Conservation (phyloP, 1,140 invertebrate genomes). For the Zaprionus davidi region DNA sequence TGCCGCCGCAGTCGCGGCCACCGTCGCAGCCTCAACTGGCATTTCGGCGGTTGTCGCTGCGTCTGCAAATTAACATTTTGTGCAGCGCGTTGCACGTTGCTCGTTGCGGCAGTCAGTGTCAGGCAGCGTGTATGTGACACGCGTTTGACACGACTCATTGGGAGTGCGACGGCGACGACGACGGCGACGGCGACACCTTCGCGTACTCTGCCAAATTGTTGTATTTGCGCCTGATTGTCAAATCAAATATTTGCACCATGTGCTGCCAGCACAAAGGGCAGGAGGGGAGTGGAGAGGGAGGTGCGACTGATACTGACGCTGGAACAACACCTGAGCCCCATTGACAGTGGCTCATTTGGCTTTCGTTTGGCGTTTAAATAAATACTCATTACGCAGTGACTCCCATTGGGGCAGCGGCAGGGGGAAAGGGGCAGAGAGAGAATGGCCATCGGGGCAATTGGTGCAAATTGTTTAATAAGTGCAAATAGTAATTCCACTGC, state of each 20-base stretch:
- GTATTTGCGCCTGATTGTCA: slow-evolving; percentile 76
- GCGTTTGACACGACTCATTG: slow-evolving; percentile 51
- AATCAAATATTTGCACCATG: slow-evolving; percentile 69
- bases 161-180: neutral
- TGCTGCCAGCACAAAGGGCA: neutral
- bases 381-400: slow-evolving; percentile 8
- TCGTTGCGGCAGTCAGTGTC: slow-evolving; percentile 9
- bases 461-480: slow-evolving; percentile 13
- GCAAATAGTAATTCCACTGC: slow-evolving; percentile 10
- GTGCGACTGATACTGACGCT: neutral
- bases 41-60: slow-evolving; percentile 44
- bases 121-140: slow-evolving; percentile 49
- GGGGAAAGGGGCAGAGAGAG: neutral
- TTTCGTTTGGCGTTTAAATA: slow-evolving; percentile 10
- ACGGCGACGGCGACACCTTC: neutral
- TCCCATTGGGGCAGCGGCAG: neutral
- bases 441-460: slow-evolving; percentile 1
- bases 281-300: neutral
- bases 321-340: neutral
- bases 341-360: slow-evolving; percentile 16
- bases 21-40: slow-evolving; percentile 24
- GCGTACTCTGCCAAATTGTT: slow-evolving; percentile 64
- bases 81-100: slow-evolving; percentile 51
- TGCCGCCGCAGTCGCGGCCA: slow-evolving; percentile 20
- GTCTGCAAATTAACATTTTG: slow-evolving; percentile 77